Conservation (phyloP, 1,140 invertebrate genomes). For the Apis florea region DNA sequence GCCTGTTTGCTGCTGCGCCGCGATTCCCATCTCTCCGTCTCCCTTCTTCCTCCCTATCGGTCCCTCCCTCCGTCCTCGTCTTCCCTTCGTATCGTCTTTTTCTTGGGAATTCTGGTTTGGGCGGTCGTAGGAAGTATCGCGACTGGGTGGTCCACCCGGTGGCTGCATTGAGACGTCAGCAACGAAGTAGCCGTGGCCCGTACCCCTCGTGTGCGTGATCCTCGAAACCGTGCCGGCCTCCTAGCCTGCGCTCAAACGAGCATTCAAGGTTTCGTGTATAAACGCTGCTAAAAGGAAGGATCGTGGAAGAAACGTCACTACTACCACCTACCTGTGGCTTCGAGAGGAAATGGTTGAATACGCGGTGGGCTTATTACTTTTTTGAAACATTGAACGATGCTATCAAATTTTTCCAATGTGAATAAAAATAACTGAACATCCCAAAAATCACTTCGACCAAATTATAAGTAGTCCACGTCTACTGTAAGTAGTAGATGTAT, state of each 20-base stretch:
- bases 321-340: no score
- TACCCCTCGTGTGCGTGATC: constrained; percentile 52
- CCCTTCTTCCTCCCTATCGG: not conserved
- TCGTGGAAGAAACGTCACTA: constrained; percentile 38
- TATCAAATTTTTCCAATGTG: no score
- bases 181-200: constrained; percentile 53
- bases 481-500: no score
- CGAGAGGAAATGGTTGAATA: no score
- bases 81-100: constrained; percentile 29
- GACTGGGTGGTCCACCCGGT: constrained; percentile 66
- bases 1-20: not conserved
- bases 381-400: no score
- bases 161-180: constrained; percentile 69
- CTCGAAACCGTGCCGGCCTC: constrained; percentile 31
- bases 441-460: no score
- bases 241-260: constrained; percentile 22
- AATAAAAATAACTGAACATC: no score
- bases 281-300: constrained; percentile 31
- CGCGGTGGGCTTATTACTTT: no score
- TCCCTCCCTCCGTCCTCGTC: not conserved
- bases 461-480: no score
- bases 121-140: constrained; percentile 62
- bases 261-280: constrained; percentile 43
- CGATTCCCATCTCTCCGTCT: not conserved
- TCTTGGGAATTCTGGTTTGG: constrained; percentile 64